These are phyloP conservation scores for Sclerurus mexicanus DNA, from an alignment of 2,113 vertebrate genomes.

Conservation along the genomic window DNA sequence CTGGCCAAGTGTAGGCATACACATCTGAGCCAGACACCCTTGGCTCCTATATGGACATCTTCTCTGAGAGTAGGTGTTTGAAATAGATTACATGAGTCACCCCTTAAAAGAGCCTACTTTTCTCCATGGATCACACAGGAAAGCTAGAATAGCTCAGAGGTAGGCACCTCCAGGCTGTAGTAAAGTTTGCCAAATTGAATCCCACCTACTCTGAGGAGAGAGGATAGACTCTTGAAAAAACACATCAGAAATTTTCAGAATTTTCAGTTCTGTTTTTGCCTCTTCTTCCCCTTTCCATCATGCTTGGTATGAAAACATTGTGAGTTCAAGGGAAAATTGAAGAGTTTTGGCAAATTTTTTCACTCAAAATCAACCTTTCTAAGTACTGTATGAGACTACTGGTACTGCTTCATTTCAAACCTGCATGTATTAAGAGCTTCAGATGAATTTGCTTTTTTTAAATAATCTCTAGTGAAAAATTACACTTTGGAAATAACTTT, in stretches of 20 bases:
- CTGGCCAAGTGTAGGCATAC: constrained; percentile 27
- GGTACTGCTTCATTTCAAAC: not conserved
- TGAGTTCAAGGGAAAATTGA: not conserved
- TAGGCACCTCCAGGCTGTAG: constrained; percentile 36
- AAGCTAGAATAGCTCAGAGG: constrained; percentile 45
- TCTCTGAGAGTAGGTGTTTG: constrained; percentile 34
- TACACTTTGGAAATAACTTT: not conserved
- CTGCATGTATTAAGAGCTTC: not conserved
- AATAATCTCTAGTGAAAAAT: not conserved
- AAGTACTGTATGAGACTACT: not conserved
- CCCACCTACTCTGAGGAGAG: not conserved
- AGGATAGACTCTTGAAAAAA: not conserved
- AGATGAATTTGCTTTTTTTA: not conserved
- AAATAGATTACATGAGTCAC: constrained; percentile 56
- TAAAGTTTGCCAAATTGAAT: constrained; percentile 40
- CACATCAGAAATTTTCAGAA: not conserved
- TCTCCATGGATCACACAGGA: not conserved
- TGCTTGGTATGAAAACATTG: not conserved
- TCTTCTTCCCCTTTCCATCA: not conserved
- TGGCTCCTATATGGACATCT: constrained; percentile 52
- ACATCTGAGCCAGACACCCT: constrained; percentile 55
- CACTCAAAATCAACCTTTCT: not conserved
- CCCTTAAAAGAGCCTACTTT: not conserved
- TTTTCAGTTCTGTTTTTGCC: not conserved
- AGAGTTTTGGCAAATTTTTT: not conserved